Conservation (phyloP, 2,797 vertebrate genomes). For the Galago senegalensis region DNA sequence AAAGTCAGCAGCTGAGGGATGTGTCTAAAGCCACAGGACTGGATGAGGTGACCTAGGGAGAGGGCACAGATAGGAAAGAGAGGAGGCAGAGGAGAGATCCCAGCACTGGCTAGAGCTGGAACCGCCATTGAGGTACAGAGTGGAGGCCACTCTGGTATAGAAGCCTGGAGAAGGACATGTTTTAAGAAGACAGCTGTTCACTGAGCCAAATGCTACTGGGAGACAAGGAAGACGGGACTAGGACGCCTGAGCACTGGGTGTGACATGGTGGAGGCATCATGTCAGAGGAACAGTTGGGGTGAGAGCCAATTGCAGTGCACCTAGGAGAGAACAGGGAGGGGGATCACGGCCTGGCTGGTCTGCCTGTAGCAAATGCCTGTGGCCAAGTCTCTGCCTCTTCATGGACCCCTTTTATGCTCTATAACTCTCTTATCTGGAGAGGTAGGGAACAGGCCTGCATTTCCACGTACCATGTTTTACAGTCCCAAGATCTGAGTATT, state of each 20-base stretch:
- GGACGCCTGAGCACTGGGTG: too few species aligned
- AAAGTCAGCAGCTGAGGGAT: background rate
- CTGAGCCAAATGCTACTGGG: background rate
- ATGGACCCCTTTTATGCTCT: background rate
- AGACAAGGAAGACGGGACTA: background rate
- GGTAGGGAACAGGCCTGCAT: background rate
- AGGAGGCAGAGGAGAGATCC: background rate
- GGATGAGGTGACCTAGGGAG: background rate
- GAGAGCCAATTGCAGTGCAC: background rate
- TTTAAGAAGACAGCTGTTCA: background rate
- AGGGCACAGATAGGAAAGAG: background rate
- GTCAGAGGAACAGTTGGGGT: background rate
- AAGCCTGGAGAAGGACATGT: background rate
- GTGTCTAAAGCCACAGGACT: background rate
- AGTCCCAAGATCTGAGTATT: background rate
- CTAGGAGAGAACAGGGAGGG: background rate
- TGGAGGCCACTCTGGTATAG: accelerated
- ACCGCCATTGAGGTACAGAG: too few species aligned
- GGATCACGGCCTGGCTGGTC: background rate
- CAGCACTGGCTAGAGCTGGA: background rate
- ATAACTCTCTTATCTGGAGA: background rate
- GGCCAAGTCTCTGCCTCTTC: background rate
- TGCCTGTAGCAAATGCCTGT: background rate
- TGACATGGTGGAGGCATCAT: background rate
- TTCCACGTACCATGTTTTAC: background rate